These are phyloP conservation scores for Meloidogyne exigua DNA, from an alignment of 1,140 invertebrate species.

Conservation along the genomic window DNA sequence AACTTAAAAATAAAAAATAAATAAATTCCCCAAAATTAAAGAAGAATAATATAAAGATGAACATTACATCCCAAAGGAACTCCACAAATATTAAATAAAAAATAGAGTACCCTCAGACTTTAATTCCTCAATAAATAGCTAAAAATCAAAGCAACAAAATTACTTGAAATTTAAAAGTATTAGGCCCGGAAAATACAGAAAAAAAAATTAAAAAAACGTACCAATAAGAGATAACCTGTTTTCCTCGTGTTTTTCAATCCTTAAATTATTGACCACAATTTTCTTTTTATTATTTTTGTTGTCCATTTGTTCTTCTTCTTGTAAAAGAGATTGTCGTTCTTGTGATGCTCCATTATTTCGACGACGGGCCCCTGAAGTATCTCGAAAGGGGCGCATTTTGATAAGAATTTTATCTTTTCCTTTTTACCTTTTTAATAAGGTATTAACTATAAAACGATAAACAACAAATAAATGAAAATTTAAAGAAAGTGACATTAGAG, in stretches of 20 bases:
- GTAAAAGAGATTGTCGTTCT: slow-evolving; percentile 1
- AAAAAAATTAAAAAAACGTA: not conserved
- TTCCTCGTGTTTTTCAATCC: not conserved
- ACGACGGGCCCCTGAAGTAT: not conserved
- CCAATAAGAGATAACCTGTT: not conserved
- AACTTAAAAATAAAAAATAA: no score
- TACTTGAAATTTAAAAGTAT: not conserved
- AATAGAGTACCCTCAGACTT: no score
- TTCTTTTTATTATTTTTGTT: not conserved
- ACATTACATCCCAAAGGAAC: not conserved
- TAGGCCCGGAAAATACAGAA: not conserved
- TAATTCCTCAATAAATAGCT: no score
- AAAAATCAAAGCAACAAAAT: no score
- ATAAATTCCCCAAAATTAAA: no score
- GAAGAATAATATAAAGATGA: no score
- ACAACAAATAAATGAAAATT: not conserved
- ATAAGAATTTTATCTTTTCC: not conserved
- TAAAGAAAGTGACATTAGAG: no score
- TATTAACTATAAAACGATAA: not conserved
- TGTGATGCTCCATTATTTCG: not conserved
- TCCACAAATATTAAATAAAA: no score
- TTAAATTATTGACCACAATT: not conserved
- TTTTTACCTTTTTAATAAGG: not conserved
- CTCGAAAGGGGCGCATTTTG: not conserved
- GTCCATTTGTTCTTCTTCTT: slow-evolving; percentile 1